phyloP scores from a whole-genome alignment of 2,113 vertebrate genomes.

The Menidia beryllina region DNA sequence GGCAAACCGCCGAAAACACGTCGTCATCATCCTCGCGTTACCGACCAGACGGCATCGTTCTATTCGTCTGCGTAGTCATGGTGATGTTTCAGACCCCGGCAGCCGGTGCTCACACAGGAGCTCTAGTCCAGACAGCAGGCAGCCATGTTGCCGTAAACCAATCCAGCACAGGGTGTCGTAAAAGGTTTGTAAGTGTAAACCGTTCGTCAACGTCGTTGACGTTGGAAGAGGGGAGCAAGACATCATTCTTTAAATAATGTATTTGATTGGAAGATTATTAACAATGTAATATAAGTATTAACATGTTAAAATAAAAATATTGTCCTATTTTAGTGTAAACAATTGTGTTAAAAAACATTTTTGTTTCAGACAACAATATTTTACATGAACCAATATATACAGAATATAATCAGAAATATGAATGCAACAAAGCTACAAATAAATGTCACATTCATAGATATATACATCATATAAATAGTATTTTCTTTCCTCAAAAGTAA shows the following conservation, averaged over 20 bases:
- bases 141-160: slow-evolving; percentile 78
- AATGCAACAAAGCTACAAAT: too few relatives aligned
- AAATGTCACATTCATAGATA: too few relatives aligned
- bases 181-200: slow-evolving; percentile 17
- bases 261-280: background rate
- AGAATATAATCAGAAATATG: too few relatives aligned
- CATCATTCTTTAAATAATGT: background rate
- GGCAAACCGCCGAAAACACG: slow-evolving; percentile 34
- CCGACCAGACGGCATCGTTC: slow-evolving; percentile 11
- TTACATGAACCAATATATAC: too few relatives aligned
- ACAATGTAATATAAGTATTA: too few relatives aligned
- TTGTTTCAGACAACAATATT: too few relatives aligned
- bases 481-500: too few relatives aligned
- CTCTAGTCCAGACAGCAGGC: slow-evolving; percentile 4
- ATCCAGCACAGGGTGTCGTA: slow-evolving; percentile 39
- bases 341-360: too few relatives aligned
- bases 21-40: slow-evolving; percentile 36
- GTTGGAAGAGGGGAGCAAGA: too few relatives aligned
- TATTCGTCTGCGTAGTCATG: slow-evolving; percentile 11
- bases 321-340: too few relatives aligned
- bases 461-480: too few relatives aligned
- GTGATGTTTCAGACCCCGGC: background rate
- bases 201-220: background rate
- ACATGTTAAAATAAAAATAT: too few relatives aligned
- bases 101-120: background rate